These are phyloP conservation scores for Rhagoletis zephyria DNA, from an alignment of 1,140 invertebrate species.

Conservation along the genomic window DNA sequence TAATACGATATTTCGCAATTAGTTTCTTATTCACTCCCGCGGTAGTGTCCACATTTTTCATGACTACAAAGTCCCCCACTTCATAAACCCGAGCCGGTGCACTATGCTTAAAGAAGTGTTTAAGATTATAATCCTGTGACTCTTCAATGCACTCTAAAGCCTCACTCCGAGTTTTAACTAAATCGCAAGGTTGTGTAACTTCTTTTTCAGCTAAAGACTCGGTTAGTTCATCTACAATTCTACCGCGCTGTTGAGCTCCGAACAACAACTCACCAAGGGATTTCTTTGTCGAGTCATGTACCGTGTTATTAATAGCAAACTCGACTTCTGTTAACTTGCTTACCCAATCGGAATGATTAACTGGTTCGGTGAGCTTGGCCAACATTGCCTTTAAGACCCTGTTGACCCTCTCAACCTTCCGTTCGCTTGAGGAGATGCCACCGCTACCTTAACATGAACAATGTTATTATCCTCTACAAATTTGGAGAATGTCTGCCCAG, in stretches of 20 bases:
- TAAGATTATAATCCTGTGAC: slow-evolving; percentile 37
- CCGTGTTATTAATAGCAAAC: slow-evolving; percentile 58
- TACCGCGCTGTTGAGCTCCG: slow-evolving; percentile 29
- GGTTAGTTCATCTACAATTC: too few relatives aligned
- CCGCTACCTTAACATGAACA: slow-evolving; percentile 55
- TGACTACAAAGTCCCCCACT: slow-evolving; percentile 57
- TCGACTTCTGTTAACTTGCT: too few relatives aligned
- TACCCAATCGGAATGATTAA: too few relatives aligned
- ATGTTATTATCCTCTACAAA: slow-evolving; percentile 55
- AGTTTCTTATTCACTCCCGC: background rate
- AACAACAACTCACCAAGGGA: slow-evolving; percentile 59
- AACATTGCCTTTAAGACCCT: too few relatives aligned
- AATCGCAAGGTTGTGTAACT: too few relatives aligned
- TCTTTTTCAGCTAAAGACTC: too few relatives aligned
- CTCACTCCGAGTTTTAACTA: background rate
- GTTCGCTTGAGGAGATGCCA: slow-evolving; percentile 56
- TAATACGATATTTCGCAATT: slow-evolving; percentile 61
- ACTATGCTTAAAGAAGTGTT: slow-evolving; percentile 51
- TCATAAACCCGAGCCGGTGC: slow-evolving; percentile 57
- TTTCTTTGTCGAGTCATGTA: slow-evolving; percentile 57
- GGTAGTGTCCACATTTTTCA: slow-evolving; percentile 55
- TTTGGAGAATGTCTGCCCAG: slow-evolving; percentile 59
- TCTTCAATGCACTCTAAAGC: slow-evolving; percentile 46
- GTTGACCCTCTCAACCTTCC: slow-evolving; percentile 59
- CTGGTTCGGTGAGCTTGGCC: too few relatives aligned